Base-by-base conservation (phyloP, 1,140 invertebrate genomes). In the Tigriopus japonicus region DNA sequence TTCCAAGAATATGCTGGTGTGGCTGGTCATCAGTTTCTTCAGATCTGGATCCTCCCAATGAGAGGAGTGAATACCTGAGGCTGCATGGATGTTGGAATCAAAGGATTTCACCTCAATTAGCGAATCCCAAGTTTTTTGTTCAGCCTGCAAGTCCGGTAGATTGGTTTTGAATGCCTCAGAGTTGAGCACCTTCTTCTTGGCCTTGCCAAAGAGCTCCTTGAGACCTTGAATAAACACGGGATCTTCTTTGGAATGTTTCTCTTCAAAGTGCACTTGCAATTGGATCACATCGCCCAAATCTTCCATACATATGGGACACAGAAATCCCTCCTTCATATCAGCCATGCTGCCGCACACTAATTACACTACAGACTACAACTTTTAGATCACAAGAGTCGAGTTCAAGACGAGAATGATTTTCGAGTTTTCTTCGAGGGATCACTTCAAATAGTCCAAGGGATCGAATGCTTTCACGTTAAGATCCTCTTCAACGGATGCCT, bases 231-330 rank as follows among this genome's bases (percentile, higher is more conserved):
- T 23, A 40, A 49, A 53, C n/a, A 40, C 43, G 6, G 43, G 49
- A 24, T 54, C 43, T 19, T 54, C 52, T 35, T 53, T 53, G 52
- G 59, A 60, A 42, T 61, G 59, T 15, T 23, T 61, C 35, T 61
- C 59, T n/a, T 52, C 24, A 42, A 61, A 61, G 23, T 61, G 59
- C 21, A 61, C 59, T 40, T 53, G n/a, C 13, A 61, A 40, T 19
- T 61, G 59, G n/a, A 61, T 35, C 40, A 41, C 59, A 55, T 61
- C 59, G 14, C 59, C 59, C 13, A 61, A 52, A 61, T 61, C 59
- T 17, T 53, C 19, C 59, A 61, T 61, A 24, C 59, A 61, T 3
- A 61, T 35, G 49, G 59, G 59, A 35, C 59, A 61, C 19, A 61
- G 15, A 49, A 61, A 61, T 2, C 59, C 59, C 23, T 61, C 59